Evolutionary conservation across 2,888 invertebrate species (phyloP), one percentile per base, ranked within the genome.

Genomic region (Ophion ventricosus): DNA sequence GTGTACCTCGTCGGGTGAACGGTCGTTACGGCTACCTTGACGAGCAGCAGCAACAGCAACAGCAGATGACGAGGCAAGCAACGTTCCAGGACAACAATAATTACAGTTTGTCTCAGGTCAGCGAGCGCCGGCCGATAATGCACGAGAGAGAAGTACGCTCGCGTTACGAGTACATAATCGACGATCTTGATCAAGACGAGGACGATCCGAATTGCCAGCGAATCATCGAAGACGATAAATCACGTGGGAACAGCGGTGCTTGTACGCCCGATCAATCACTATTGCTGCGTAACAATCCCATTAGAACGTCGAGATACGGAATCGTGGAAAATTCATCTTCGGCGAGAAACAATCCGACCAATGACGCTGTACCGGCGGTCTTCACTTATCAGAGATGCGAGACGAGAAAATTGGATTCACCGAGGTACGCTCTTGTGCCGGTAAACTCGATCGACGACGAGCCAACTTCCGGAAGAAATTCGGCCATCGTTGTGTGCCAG

Each of bases 161-260:
- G 23, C 87, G 92, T 59, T 93, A 93, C 88, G 93, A 93, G 79
- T 92, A 92, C 87, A 91, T 92, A 43, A 88, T 89, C 49, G 90
- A 87, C 26, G 86, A 87, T 2, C 86, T 87, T 1, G 83, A 81
- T 11, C 56, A 76, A 8, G 35, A 20, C 11, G 64, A 77, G 2
- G 63, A 61, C 1, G 73, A 81, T 11, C 59, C 40, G 26, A 63
- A 77, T 1, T 10, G 17, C 0, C 59, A 14, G 11, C 17, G 49
- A 17, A 49, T 49, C 0, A 70, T 29, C 35, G 56, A 69, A 17
- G 69, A 54, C 20, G 20, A 54, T 14, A 49, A 23, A 0, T 14
- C 14, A 25, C 56, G 29, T 4, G n/a, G n/a, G 2, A 74, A 61
- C 25, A 54, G 14, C 25, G 29, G 64, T 11, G 70, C 61, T 0